Conservation (phyloP, 1,140 invertebrate species). For the Akabosia matsudoensis region DNA sequence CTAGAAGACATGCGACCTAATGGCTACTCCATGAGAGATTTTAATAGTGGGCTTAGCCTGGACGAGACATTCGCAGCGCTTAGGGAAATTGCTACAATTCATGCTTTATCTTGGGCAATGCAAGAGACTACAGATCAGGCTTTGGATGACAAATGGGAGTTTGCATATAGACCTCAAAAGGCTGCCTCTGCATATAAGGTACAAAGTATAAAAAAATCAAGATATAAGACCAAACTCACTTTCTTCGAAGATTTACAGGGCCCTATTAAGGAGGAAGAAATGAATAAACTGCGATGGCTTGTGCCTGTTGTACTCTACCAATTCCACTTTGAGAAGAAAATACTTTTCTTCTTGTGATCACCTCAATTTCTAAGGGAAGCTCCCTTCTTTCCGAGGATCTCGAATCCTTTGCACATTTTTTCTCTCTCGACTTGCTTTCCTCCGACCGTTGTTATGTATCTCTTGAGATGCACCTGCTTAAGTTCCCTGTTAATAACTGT, state of each 20-base stretch:
- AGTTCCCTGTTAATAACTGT: conserved; percentile 21
- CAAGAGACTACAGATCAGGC: conserved; percentile 29
- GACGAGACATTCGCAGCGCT: conserved; percentile 64
- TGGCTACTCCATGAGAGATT: conserved; percentile 60
- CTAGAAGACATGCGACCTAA: conserved; percentile 60
- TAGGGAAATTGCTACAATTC: conserved; percentile 65
- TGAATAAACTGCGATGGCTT: too few species aligned
- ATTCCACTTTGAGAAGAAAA: not conserved
- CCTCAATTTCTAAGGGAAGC: too few species aligned
- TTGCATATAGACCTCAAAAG: conserved; percentile 43
- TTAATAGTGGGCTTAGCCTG: conserved; percentile 65
- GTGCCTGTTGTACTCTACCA: too few species aligned
- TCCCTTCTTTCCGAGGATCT: too few species aligned
- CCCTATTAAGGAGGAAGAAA: too few species aligned
- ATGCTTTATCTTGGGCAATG: conserved; percentile 60
- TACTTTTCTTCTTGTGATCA: too few species aligned
- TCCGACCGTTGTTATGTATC: not conserved
- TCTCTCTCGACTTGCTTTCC: not conserved
- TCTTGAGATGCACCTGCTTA: too few species aligned
- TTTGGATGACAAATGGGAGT: conserved; percentile 45
- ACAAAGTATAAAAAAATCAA: not conserved
- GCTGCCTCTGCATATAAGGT: conserved; percentile 45
- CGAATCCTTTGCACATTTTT: not conserved
- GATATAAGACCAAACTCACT: not conserved
- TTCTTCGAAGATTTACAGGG: too few species aligned